A percentile compares a stretch with the other conserved stretches of the same genome.
Evolutionary conservation across 2,113 vertebrate genomes (phyloP).

Genomic region (Zosterops japonicus): DNA sequence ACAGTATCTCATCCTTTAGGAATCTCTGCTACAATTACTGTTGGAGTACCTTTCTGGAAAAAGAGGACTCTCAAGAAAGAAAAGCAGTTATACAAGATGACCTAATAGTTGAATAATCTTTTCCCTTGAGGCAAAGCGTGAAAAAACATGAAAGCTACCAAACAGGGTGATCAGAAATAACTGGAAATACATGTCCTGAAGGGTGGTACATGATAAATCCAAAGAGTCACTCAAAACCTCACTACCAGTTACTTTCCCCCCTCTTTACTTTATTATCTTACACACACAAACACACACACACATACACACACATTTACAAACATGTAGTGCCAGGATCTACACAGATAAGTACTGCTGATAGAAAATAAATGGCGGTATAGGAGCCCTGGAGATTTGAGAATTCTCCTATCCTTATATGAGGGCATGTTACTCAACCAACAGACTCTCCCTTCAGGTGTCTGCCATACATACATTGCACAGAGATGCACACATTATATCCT

Average conservation of each 20-base stretch:
- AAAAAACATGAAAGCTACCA: constrained; percentile 38
- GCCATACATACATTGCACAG: neutral
- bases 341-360: neutral
- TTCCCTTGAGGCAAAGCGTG: constrained; percentile 30
- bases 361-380: neutral
- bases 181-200: constrained; percentile 21
- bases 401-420: neutral
- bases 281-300: too few species aligned
- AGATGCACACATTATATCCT: neutral
- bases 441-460: neutral
- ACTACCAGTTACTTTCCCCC: neutral
- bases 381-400: neutral
- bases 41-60: constrained; percentile 2
- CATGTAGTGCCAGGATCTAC: neutral
- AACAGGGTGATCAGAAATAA: constrained; percentile 48
- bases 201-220: neutral
- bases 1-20: neutral
- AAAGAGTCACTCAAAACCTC: neutral
- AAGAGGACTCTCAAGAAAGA: neutral
- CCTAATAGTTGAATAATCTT: constrained; percentile 42
- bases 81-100: constrained; percentile 11
- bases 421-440: neutral
- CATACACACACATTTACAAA: neutral
- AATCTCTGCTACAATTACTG: neutral
- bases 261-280: neutral